Base-by-base conservation (phyloP, 2,797 vertebrate species). In the Phaenicophaeus curvirostris region DNA sequence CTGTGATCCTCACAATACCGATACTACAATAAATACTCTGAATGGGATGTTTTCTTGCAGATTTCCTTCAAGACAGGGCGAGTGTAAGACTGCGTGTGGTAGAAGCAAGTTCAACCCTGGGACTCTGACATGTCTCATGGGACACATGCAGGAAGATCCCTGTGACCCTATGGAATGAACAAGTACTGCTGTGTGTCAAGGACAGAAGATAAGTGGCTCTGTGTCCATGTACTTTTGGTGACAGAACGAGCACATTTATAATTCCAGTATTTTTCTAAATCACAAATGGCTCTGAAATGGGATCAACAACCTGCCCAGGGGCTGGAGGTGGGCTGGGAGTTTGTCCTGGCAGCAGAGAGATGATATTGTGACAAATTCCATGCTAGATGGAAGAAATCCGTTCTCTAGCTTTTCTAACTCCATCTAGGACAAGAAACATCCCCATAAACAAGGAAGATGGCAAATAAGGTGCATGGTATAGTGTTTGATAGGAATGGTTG, bases 101-200 rank as follows among this genome's bases (percentile, higher is more conserved):
- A n/a, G 37, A 28, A 66, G 53, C 8, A 28, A 53, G 51, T 51
- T 42, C 18, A 11, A 3, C 51, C 44, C 15, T 8, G 4, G 72
- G 39, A 11, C 73, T 24, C 48, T 13, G 13, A 30, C 2, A 1
- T 3, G 37, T 44, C 72, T 23, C 30, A 6, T 5, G 15, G 37
- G 44, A 7, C 30, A 18, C 3, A 2, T 4, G 16, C 25, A 2
- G 33, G 41, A 39, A 24, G 16, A 24, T 28, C 35, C 50, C 41
- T 3, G 2, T 9, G 48, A 15, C 9, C 17, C 2, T 2, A 11
- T 11, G 35, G 62, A 83, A 13, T 14, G 23, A n/a, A 8, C 4
- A 3, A 19, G 37, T 18, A 4, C 37, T 4, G 24, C 37, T 16
- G 25, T 0, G 6, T 14, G 37, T 18, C 0, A 2, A 24, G 55